phyloP scores from a whole-genome alignment of 2,888 invertebrate species.

The Agonopterix subpropinquella region DNA sequence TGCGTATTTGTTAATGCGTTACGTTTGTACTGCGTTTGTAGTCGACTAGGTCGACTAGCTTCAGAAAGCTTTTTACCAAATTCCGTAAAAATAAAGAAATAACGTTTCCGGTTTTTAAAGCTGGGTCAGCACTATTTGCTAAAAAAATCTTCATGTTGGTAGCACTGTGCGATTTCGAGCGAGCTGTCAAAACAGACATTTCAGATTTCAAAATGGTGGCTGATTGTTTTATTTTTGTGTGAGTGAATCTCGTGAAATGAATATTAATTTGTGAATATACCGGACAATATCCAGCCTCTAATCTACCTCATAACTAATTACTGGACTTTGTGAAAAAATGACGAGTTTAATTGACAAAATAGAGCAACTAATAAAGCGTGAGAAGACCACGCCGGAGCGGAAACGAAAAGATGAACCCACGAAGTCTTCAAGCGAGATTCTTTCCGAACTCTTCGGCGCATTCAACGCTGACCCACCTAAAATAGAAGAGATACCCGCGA shows the following conservation, averaged over 20 bases:
- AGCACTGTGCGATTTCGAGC: not conserved
- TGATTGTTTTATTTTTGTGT: not conserved
- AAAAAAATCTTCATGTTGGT: not conserved
- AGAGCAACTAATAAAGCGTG: slow-evolving; percentile 60
- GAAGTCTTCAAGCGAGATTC: slow-evolving; percentile 86
- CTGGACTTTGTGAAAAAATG: slow-evolving; percentile 25
- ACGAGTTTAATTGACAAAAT: slow-evolving; percentile 63
- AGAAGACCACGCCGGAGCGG: slow-evolving; percentile 61
- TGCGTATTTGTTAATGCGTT: too few species aligned
- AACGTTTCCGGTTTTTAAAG: too few species aligned
- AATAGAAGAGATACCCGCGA: slow-evolving; percentile 53
- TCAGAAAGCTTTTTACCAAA: too few species aligned
- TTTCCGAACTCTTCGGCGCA: slow-evolving; percentile 87
- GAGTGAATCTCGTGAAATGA: not conserved
- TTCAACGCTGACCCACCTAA: slow-evolving; percentile 84
- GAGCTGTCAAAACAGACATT: not conserved
- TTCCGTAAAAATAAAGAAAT: too few species aligned
- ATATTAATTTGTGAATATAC: not conserved
- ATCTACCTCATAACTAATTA: not conserved
- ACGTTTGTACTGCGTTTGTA: too few species aligned
- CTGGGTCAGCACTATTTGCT: not conserved
- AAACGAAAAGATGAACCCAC: slow-evolving; percentile 57
- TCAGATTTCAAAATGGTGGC: not conserved
- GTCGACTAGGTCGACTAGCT: too few species aligned
- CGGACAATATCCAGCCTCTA: not conserved